Evolutionary conservation across 1,140 invertebrate genomes (phyloP).

Genomic region (Drosophila nigromelanica): DNA sequence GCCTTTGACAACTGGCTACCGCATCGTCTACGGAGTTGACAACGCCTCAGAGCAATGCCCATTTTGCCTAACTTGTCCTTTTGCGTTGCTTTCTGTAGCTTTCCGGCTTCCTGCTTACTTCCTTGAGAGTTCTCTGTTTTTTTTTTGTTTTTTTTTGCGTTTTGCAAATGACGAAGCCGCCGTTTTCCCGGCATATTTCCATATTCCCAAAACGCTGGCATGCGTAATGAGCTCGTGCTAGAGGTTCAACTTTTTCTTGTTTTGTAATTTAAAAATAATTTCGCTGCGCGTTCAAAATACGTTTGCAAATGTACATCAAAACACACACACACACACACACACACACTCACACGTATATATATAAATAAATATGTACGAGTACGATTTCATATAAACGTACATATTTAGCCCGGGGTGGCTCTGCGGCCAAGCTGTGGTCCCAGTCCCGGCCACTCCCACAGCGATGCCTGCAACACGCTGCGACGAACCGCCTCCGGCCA

Average conservation of each 20-base stretch:
- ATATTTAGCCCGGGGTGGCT: constrained; percentile 6
- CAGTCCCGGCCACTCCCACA: constrained; percentile 1
- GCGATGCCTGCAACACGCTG: neutral
- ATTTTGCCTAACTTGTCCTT: constrained; percentile 51
- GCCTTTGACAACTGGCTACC: constrained; percentile 49
- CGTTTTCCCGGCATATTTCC: constrained; percentile 40
- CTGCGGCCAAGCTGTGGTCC: constrained; percentile 25
- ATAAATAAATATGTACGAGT: neutral
- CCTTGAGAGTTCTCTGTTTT: neutral
- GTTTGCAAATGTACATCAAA: neutral
- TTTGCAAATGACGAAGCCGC: constrained; percentile 33
- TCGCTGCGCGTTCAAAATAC: constrained; percentile 42
- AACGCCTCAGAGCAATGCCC: constrained; percentile 47
- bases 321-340: neutral
- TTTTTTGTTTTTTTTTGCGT: constrained; percentile 7
- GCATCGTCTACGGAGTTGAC: constrained; percentile 33
- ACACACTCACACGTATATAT: neutral
- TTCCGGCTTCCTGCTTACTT: constrained; percentile 13
- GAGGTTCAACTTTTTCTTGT: constrained; percentile 56
- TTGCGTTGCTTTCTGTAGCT: constrained; percentile 23
- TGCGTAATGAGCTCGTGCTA: constrained; percentile 68
- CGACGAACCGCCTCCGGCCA: constrained; percentile 22
- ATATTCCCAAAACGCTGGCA: constrained; percentile 73
- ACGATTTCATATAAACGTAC: constrained; percentile 4
- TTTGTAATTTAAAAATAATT: constrained; percentile 78